A percentile compares a stretch with the other conserved stretches of the same genome.
phyloP scores from a whole-genome alignment of 2,888 invertebrate genomes.

The Eristalis tenax region DNA sequence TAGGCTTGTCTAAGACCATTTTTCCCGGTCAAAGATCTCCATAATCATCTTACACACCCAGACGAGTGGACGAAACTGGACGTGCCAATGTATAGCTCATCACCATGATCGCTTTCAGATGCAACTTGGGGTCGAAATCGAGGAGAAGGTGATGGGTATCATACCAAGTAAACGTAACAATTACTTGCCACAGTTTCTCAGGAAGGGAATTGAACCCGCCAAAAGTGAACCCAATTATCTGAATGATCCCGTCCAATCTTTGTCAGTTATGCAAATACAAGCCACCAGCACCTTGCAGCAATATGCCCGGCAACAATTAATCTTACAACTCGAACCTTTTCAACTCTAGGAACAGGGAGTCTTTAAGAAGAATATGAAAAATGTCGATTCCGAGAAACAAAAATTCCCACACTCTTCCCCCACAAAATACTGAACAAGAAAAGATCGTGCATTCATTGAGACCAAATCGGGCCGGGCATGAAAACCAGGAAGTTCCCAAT shows the following conservation, averaged over 20 bases:
- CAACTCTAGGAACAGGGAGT: slow-evolving; percentile 2
- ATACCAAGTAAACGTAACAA: no score
- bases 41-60: no score
- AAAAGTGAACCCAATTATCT: not conserved
- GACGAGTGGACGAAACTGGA: no score
- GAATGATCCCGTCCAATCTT: not conserved
- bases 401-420: slow-evolving; percentile 69
- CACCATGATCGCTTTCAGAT: no score
- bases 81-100: no score
- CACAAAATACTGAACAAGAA: slow-evolving; percentile 3
- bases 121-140: no score
- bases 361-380: slow-evolving; percentile 24
- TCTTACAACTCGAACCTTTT: slow-evolving; percentile 6
- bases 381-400: slow-evolving; percentile 52
- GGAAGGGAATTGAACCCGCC: not conserved
- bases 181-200: not conserved
- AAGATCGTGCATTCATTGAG: slow-evolving; percentile 13
- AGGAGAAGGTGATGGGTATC: no score
- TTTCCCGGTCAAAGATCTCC: no score
- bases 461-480: slow-evolving; percentile 24
- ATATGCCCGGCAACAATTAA: slow-evolving; percentile 38
- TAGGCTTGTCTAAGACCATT: no score
- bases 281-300: slow-evolving; percentile 5
- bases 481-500: slow-evolving; percentile 67
- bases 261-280: slow-evolving; percentile 59